Percentiles rank a stretch among this genome's conserved stretches.
Evolutionary conservation across 2,888 invertebrate genomes (phyloP).

Genomic region (Drosophila pseudotalamancana): DNA sequence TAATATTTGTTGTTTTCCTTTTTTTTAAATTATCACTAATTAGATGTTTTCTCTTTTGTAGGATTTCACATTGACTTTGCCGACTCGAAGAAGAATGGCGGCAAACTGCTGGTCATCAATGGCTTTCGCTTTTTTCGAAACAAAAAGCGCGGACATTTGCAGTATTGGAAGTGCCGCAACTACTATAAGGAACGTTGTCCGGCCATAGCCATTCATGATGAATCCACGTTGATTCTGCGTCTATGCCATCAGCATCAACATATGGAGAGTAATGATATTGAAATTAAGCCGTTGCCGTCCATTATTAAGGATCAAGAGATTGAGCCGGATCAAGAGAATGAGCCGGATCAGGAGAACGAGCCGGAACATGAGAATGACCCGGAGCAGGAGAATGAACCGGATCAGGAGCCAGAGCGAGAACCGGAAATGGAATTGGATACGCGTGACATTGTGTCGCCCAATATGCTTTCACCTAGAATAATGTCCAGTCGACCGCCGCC

Average conservation of each 20-base stretch:
- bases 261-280: slow-evolving; percentile 82
- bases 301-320: slow-evolving; percentile 21
- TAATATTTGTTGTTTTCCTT: neutral
- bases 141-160: slow-evolving; percentile 83
- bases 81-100: slow-evolving; percentile 84
- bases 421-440: neutral
- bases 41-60: slow-evolving; percentile 45
- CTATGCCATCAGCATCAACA: slow-evolving; percentile 84
- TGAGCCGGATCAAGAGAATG: neutral
- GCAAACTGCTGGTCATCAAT: slow-evolving; percentile 83
- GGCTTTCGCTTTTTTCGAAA: slow-evolving; percentile 84
- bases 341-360: neutral
- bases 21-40: slow-evolving; percentile 18
- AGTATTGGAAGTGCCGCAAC: slow-evolving; percentile 85
- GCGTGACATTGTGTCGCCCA: neutral
- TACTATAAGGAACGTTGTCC: slow-evolving; percentile 85
- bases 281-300: slow-evolving; percentile 79
- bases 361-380: neutral
- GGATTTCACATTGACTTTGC: slow-evolving; percentile 84
- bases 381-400: neutral
- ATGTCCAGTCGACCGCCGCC: slow-evolving; percentile 34
- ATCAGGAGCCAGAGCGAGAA: neutral
- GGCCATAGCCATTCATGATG: slow-evolving; percentile 84
- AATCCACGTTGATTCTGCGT: slow-evolving; percentile 80
- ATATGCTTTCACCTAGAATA: neutral